Evolutionary conservation across 2,888 invertebrate species (phyloP).

Genomic region (Zaprionus lineosus): DNA sequence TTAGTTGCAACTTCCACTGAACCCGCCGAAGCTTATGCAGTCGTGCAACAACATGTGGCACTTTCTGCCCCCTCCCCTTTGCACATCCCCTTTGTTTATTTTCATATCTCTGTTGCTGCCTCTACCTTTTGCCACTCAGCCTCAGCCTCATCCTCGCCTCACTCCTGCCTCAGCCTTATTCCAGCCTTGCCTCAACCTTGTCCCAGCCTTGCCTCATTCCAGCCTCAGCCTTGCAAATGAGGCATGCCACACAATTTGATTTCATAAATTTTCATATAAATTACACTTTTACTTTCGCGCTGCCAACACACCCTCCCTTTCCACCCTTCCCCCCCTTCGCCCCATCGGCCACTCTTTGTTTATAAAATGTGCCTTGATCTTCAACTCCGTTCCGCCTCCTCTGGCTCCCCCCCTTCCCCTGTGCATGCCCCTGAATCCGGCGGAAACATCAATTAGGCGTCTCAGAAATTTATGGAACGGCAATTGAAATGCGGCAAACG

Average conservation of each 20-base stretch:
- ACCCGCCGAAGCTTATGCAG: conserved; percentile 42
- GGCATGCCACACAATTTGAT: conserved; percentile 55
- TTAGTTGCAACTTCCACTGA: conserved; percentile 36
- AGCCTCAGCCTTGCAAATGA: conserved; percentile 40
- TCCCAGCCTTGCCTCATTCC: not conserved
- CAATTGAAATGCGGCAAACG: conserved; percentile 46
- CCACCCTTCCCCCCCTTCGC: conserved; percentile 8
- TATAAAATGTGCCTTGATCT: conserved; percentile 50
- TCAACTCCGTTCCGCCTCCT: conserved; percentile 26
- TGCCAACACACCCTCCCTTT: not conserved
- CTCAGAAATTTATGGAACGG: conserved; percentile 53
- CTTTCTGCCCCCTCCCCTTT: conserved; percentile 14
- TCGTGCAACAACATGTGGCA: conserved; percentile 65
- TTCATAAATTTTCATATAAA: conserved; percentile 69
- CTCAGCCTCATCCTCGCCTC: not conserved
- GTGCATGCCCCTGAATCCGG: no score
- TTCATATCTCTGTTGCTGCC: conserved; percentile 63
- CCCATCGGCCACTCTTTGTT: conserved; percentile 31
- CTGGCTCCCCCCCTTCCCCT: no score
- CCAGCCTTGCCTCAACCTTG: conserved; percentile 8
- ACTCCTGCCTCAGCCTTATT: not conserved
- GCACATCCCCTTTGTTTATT: conserved; percentile 39
- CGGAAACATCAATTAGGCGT: conserved; percentile 70
- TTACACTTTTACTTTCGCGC: conserved; percentile 34
- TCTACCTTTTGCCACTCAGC: conserved; percentile 6